Evolutionary conservation across 2,888 invertebrate species (phyloP).

Genomic region (Clusia tigrina): DNA sequence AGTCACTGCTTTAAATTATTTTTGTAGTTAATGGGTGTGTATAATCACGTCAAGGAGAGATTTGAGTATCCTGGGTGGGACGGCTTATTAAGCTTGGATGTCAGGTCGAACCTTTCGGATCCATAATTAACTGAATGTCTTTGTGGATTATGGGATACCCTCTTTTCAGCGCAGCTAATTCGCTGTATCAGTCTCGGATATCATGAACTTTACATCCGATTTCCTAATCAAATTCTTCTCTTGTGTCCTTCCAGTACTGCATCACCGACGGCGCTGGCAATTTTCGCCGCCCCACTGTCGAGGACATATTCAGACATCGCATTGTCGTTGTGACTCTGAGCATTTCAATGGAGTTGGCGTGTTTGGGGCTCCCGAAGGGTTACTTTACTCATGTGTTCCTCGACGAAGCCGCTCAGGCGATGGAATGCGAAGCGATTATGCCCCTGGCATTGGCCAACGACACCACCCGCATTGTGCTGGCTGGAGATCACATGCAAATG

Average conservation of each 20-base stretch:
- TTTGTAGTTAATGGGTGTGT: too few species aligned
- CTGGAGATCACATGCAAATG: slow-evolving; percentile 87
- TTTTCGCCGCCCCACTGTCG: slow-evolving; percentile 75
- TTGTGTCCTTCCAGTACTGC: slow-evolving; percentile 78
- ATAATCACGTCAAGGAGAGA: too few species aligned
- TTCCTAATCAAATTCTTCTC: too few species aligned
- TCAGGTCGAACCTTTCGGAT: too few species aligned
- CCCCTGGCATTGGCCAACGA: slow-evolving; percentile 78
- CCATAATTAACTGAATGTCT: too few species aligned
- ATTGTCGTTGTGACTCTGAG: slow-evolving; percentile 82
- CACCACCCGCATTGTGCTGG: slow-evolving; percentile 78
- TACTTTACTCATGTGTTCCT: slow-evolving; percentile 80
- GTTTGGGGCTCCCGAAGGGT: slow-evolving; percentile 73
- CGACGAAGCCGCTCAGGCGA: slow-evolving; percentile 87
- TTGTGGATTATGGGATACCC: too few species aligned
- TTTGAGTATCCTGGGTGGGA: too few species aligned
- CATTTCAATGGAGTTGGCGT: slow-evolving; percentile 78
- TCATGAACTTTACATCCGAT: too few species aligned
- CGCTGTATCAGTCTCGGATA: too few species aligned
- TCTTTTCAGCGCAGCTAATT: too few species aligned
- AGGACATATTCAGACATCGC: slow-evolving; percentile 75
- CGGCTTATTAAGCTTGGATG: too few species aligned
- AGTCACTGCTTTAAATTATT: too few species aligned
- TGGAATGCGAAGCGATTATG: slow-evolving; percentile 86
- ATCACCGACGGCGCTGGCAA: slow-evolving; percentile 71